Percentiles rank a stretch among this genome's conserved stretches.
These are phyloP conservation scores for Monochamus saltuarius DNA, from an alignment of 1,140 invertebrate species.

Conservation along the genomic window DNA sequence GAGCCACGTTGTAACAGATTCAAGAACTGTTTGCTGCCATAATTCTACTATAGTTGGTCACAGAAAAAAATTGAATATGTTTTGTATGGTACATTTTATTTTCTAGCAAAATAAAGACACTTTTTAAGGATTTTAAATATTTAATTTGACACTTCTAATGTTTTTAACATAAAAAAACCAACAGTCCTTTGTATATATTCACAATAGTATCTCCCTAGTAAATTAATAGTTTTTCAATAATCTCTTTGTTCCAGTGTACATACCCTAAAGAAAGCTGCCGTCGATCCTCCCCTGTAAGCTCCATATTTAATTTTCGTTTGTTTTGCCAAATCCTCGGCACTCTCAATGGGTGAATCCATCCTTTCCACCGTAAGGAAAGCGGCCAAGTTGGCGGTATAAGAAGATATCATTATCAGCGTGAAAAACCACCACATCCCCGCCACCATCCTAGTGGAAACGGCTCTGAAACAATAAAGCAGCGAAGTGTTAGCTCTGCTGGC, in stretches of 20 bases:
- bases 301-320: constrained; percentile 98
- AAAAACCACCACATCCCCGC: constrained; percentile 97
- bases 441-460: constrained; percentile 85
- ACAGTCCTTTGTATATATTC: too few relatives aligned
- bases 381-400: constrained; percentile 96
- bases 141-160: too few relatives aligned
- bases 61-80: too few relatives aligned
- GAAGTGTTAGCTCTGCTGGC: background rate
- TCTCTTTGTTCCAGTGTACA: background rate
- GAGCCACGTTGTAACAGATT: too few relatives aligned
- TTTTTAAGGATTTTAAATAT: too few relatives aligned
- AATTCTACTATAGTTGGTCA: too few relatives aligned
- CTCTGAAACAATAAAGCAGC: constrained; percentile 57
- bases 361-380: constrained; percentile 96
- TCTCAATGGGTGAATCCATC: constrained; percentile 95
- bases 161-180: too few relatives aligned
- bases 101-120: too few relatives aligned
- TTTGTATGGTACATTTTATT: too few relatives aligned
- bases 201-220: too few relatives aligned
- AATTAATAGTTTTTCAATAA: too few relatives aligned
- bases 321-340: constrained; percentile 92
- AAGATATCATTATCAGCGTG: constrained; percentile 97
- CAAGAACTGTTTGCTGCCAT: too few relatives aligned
- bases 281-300: constrained; percentile 88
- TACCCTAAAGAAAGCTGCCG: constrained; percentile 89